Conservation (phyloP, 1,140 invertebrate genomes). For the Pseudomyrmex cubaensis region DNA sequence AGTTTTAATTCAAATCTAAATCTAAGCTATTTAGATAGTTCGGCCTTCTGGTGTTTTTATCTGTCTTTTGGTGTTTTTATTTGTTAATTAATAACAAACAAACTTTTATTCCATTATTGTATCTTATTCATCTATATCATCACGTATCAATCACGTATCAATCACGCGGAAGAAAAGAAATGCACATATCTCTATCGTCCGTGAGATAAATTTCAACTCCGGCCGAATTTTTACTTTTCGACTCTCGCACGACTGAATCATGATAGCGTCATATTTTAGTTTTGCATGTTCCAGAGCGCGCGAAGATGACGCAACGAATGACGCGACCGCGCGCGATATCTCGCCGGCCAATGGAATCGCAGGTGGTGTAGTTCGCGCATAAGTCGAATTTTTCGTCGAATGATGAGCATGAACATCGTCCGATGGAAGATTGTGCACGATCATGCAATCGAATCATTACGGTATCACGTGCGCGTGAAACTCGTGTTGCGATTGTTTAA, state of each 20-base stretch:
- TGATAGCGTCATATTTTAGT: too few relatives aligned
- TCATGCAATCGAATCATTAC: neutral
- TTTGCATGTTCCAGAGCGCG: neutral
- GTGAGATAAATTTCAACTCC: neutral
- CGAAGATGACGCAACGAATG: conserved; percentile 2
- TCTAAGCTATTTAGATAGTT: too few relatives aligned
- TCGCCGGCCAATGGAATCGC: conserved; percentile 32
- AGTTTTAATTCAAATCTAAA: too few relatives aligned
- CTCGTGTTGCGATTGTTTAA: neutral
- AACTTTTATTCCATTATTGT: too few relatives aligned
- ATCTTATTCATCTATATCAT: too few relatives aligned
- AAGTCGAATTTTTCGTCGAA: conserved; percentile 56
- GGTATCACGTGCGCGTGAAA: neutral
- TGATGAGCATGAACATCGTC: conserved; percentile 9
- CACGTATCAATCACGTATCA: too few relatives aligned
- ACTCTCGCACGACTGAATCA: neutral
- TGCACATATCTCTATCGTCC: neutral
- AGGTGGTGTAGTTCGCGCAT: neutral
- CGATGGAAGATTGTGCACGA: neutral
- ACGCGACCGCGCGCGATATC: conserved; percentile 51
- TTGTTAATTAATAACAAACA: too few relatives aligned
- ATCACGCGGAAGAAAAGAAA: neutral
- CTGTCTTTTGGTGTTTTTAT: too few relatives aligned
- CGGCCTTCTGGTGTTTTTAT: too few relatives aligned
- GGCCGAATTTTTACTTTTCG: neutral